Conservation (phyloP, 64 coral and sea anemone genomes). For the Montipora efflorescens region DNA sequence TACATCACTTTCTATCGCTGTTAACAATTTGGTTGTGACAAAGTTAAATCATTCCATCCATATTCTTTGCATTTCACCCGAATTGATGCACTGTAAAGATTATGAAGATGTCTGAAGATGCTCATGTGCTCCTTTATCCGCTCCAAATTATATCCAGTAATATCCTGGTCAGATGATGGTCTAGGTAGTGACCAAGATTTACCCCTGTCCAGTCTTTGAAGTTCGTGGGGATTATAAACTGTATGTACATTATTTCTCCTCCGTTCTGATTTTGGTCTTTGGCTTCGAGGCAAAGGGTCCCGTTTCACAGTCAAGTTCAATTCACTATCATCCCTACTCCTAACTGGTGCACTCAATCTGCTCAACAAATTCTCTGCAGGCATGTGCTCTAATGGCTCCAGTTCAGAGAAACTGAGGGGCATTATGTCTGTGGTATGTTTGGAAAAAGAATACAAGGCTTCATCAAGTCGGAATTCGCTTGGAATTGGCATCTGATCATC, state of each 20-base stretch:
- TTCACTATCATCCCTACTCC: conserved; percentile 40
- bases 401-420: conserved; percentile 80
- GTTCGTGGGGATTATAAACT: not conserved
- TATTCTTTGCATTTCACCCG: conserved; percentile 97
- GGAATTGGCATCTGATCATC: conserved; percentile 20
- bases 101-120: conserved; percentile 82
- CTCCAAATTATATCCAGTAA: conserved; percentile 32
- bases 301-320: conserved; percentile 52
- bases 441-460: conserved; percentile 41
- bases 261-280: conserved; percentile 89
- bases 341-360: not conserved
- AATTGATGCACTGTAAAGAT: conserved; percentile 93
- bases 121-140: conserved; percentile 65
- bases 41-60: conserved; percentile 62
- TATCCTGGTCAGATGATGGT: conserved; percentile 42
- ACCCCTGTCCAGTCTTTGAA: conserved; percentile 48
- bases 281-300: conserved; percentile 11
- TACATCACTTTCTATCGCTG: not conserved
- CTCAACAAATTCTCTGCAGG: conserved; percentile 55
- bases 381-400: conserved; percentile 73
- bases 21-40: not conserved
- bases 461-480: conserved; percentile 37
- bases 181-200: conserved; percentile 47
- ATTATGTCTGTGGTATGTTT: conserved; percentile 72
- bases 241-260: conserved; percentile 72